These are phyloP conservation scores for Caenorhabditis sinica DNA, from an alignment of 2,888 invertebrate genomes.

Conservation along the genomic window DNA sequence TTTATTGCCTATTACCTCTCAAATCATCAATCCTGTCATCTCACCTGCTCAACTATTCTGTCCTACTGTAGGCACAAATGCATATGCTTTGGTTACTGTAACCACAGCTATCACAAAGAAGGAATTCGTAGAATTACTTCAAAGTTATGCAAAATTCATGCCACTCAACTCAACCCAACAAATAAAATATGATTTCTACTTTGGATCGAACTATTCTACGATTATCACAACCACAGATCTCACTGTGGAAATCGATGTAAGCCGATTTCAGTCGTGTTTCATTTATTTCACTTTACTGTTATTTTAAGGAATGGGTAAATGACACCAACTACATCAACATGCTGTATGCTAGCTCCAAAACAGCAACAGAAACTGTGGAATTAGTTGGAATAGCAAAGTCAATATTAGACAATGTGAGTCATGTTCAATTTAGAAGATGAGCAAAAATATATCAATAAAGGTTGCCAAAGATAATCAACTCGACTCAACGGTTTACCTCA, in stretches of 20 bases:
- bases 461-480: constrained; percentile 68
- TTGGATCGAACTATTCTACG: constrained; percentile 59
- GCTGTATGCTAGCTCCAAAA: constrained; percentile 37
- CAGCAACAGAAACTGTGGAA: constrained; percentile 11
- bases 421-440: not conserved
- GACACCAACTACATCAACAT: constrained; percentile 28
- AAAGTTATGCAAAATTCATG: constrained; percentile 65
- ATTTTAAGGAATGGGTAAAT: constrained; percentile 54
- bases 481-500: constrained; percentile 60
- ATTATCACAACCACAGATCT: constrained; percentile 51
- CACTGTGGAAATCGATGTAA: constrained; percentile 49
- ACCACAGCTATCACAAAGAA: constrained; percentile 40
- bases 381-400: constrained; percentile 48
- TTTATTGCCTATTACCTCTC: constrained; percentile 16
- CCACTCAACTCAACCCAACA: constrained; percentile 44
- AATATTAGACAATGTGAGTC: constrained; percentile 45
- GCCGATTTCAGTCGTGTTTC: not conserved
- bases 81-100: constrained; percentile 70
- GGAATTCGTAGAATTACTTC: constrained; percentile 57
- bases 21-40: constrained; percentile 7
- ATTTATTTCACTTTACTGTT: too few relatives aligned
- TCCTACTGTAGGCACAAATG: constrained; percentile 70
- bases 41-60: constrained; percentile 63
- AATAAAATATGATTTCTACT: constrained; percentile 64
- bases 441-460: constrained; percentile 26